phyloP scores from a whole-genome alignment of 2,888 invertebrate genomes.

The Yponomeuta sedellus region DNA sequence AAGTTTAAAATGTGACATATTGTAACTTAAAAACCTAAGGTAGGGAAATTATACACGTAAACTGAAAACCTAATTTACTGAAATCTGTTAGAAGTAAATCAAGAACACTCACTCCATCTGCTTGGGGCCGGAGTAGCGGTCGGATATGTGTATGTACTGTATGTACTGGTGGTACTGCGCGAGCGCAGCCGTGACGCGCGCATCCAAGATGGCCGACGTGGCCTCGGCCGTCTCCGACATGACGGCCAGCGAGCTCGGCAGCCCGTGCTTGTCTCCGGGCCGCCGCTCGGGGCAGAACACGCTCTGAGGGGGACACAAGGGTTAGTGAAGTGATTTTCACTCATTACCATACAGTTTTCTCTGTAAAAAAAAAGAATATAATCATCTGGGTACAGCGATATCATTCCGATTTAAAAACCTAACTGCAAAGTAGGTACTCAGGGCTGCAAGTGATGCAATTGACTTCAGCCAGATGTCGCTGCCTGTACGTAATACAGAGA shows the following conservation, averaged over 20 bases:
- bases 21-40: too few relatives aligned
- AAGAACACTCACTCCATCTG: slow-evolving; percentile 87
- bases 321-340: too few relatives aligned
- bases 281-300: slow-evolving; percentile 91
- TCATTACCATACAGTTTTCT: too few relatives aligned
- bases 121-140: slow-evolving; percentile 94
- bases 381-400: too few relatives aligned
- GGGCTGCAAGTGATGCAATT: too few relatives aligned
- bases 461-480: too few relatives aligned
- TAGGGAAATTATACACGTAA: not conserved
- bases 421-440: too few relatives aligned
- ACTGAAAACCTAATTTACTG: not conserved
- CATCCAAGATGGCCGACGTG: slow-evolving; percentile 88
- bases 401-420: too few relatives aligned
- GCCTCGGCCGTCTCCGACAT: slow-evolving; percentile 95
- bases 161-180: slow-evolving; percentile 88
- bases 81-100: not conserved
- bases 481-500: too few relatives aligned
- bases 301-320: slow-evolving; percentile 60
- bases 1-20: too few relatives aligned
- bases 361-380: too few relatives aligned
- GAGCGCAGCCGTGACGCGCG: slow-evolving; percentile 84
- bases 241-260: slow-evolving; percentile 84
- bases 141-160: slow-evolving; percentile 98
- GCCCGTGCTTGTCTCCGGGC: slow-evolving; percentile 86